phyloP scores from a whole-genome alignment of 2,888 invertebrate species.

The Clostera curtula region DNA sequence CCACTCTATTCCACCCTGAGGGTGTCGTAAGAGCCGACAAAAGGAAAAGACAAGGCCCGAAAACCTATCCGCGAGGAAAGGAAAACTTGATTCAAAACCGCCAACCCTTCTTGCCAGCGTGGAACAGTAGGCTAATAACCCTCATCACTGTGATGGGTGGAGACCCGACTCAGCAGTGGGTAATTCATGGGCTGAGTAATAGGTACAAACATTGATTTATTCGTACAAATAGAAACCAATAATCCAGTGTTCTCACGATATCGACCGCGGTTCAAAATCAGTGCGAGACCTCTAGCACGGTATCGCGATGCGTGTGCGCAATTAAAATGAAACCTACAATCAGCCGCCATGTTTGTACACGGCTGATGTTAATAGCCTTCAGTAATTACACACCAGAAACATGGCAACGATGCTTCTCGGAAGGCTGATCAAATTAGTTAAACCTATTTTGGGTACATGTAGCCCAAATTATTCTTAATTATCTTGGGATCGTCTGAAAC shows the following conservation, averaged over 20 bases:
- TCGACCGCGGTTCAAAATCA: slow-evolving; percentile 46
- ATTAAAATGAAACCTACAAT: slow-evolving; percentile 74
- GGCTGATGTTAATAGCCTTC: slow-evolving; percentile 71
- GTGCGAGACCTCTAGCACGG: slow-evolving; percentile 56
- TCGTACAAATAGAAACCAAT: slow-evolving; percentile 52
- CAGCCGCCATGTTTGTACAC: slow-evolving; percentile 75
- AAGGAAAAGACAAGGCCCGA: too few species aligned
- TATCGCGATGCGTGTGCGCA: slow-evolving; percentile 71
- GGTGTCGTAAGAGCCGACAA: too few species aligned
- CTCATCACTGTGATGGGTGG: too few species aligned
- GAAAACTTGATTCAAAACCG: too few species aligned
- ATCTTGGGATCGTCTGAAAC: too few species aligned
- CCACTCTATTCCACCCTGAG: too few species aligned
- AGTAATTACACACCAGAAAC: slow-evolving; percentile 72
- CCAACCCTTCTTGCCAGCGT: too few species aligned
- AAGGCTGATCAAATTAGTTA: slow-evolving; percentile 72
- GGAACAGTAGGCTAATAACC: too few species aligned
- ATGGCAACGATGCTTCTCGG: slow-evolving; percentile 68
- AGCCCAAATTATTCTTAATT: too few species aligned
- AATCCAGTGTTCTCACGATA: slow-evolving; percentile 64
- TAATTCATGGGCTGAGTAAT: too few species aligned
- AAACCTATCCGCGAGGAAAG: too few species aligned
- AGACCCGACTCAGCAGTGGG: too few species aligned
- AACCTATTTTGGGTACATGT: slow-evolving; percentile 55
- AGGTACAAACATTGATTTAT: slow-evolving; percentile 15